These are phyloP conservation scores for Patagioenas fasciata DNA, from an alignment of 2,113 vertebrate genomes.

Conservation along the genomic window DNA sequence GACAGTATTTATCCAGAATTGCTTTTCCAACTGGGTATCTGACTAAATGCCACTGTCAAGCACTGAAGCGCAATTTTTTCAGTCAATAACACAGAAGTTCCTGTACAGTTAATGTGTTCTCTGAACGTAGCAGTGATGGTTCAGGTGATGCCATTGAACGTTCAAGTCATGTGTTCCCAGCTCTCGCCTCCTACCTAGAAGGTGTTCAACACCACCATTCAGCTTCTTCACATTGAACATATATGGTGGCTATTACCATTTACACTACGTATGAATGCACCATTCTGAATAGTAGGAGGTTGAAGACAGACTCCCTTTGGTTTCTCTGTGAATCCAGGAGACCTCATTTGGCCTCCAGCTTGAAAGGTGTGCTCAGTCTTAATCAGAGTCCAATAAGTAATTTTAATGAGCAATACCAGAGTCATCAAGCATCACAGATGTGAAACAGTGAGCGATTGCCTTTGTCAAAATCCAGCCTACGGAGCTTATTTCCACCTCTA, in stretches of 20 bases:
- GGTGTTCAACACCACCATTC: background rate
- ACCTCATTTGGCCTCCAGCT: background rate
- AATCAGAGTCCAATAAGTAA: background rate
- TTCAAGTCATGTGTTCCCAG: background rate
- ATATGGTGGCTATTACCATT: background rate
- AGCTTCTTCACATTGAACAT: background rate
- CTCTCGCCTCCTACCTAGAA: background rate
- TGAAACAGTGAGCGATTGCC: background rate
- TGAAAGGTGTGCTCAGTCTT: background rate
- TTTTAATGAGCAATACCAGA: background rate
- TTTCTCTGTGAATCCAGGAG: background rate
- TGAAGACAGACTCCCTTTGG: background rate
- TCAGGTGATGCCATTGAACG: background rate
- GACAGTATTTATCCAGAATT: background rate
- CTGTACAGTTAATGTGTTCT: fast-evolving
- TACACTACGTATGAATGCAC: background rate
- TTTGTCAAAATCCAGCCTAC: background rate
- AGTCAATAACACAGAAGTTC: background rate
- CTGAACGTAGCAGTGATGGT: background rate
- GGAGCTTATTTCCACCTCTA: background rate
- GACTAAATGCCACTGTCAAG: background rate
- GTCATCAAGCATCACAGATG: background rate
- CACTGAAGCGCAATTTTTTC: background rate
- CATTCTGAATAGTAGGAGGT: background rate
- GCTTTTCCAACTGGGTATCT: background rate